Conservation (phyloP, 2,113 vertebrate genomes). For the Picathartes gymnocephalus region DNA sequence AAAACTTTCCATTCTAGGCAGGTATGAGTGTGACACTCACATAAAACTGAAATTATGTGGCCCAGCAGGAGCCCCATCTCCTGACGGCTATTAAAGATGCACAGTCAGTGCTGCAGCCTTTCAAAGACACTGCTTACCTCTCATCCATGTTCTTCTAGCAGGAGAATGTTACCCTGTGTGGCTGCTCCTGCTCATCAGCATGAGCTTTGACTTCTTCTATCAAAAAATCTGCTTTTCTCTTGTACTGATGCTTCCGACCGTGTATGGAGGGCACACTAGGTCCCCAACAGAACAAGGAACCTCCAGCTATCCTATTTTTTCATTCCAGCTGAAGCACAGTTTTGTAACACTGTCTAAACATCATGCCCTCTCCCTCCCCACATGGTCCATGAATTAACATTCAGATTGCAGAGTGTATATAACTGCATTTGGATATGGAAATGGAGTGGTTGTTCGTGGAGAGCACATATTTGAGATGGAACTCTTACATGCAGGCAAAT, state of each 20-base stretch:
- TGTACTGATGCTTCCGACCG: rapidly evolving
- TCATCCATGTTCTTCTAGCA: neutral
- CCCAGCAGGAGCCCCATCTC: neutral
- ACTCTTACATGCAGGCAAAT: neutral
- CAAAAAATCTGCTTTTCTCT: neutral
- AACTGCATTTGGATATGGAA: neutral
- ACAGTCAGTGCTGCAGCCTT: neutral
- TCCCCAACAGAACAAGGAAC: neutral
- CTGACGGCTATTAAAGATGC: neutral
- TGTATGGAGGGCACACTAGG: neutral
- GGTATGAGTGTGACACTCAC: neutral
- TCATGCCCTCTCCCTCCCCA: neutral
- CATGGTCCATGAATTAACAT: neutral
- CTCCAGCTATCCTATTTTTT: neutral
- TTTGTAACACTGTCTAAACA: neutral
- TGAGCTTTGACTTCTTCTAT: neutral
- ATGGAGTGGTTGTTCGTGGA: rapidly evolving
- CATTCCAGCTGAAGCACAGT: neutral
- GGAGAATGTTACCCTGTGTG: neutral
- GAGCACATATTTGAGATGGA: neutral
- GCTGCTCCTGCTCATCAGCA: neutral
- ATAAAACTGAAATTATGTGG: neutral
- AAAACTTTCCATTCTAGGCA: neutral
- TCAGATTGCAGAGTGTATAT: neutral
- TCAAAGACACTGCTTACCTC: neutral